Base-by-base conservation (phyloP, 2,113 vertebrate genomes). In the Hypocryptadius cinnamomeus region DNA sequence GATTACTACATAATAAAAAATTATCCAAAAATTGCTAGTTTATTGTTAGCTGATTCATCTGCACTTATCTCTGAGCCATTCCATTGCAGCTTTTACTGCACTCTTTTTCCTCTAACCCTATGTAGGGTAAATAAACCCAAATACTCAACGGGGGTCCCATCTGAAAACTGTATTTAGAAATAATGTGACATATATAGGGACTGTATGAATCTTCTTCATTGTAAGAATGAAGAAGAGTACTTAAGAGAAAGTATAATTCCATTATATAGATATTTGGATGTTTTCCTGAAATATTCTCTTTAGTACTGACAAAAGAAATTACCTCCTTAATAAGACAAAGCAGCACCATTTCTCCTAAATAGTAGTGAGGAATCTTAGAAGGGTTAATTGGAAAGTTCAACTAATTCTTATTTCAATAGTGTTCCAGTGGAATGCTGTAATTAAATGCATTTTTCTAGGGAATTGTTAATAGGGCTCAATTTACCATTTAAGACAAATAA, bases 351-450 rank as follows among this genome's bases (percentile, higher is more conserved):
- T 87, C 56, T 94, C 30, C 30, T 33, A 44, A 11, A 23, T 25
- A 64, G 23, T 59, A 59, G 47, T 89, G 63, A 40, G 54, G 40
- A 82, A 92, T 92, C 87, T 66, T 94, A 94, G 92, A 92, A 82
- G 48, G 68, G 78, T 91, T 96, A 96, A 93, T 93, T 94, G 68
- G 81, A 91, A 97, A 95, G 40, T 66, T 80, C 72, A 95, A 76
- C 30, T 44, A 92, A 89, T 79, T 96, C 93, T 95, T 96, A 92
- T 84, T 96, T 95, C 81, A 79, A 90, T 86, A 85, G 9, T 84
- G 86, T 96, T 97, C 73, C 53, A 79, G 78, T 7, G 35, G 85
- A 94, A 86, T 31, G 10, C 31, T 87, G 70, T 79, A 85, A 97
- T 93, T 95, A 96, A 91, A 88, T 77, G 25, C 20, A 87, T 85